Evolutionary conservation across 2,113 vertebrate genomes (phyloP).

Genomic region (Scolopax mira): DNA sequence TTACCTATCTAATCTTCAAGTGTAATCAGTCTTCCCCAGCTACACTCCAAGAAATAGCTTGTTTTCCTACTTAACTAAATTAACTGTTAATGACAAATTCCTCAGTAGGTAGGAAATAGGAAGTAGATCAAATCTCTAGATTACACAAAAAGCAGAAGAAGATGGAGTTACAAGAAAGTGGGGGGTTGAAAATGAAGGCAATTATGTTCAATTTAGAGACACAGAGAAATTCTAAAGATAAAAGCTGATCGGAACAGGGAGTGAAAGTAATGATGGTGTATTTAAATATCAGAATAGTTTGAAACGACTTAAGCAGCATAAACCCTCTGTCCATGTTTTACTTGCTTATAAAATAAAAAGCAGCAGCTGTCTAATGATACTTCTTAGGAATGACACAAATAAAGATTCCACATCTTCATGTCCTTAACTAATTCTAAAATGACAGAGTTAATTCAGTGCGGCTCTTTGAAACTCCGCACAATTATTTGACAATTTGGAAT

Average conservation of each 20-base stretch:
- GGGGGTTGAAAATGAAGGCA: slow-evolving; percentile 1
- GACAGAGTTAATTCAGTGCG: not conserved
- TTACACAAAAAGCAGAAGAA: not conserved
- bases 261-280: not conserved
- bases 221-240: slow-evolving; percentile 17
- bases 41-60: not conserved
- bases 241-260: not conserved
- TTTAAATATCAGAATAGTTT: slow-evolving; percentile 20
- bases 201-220: slow-evolving; percentile 44
- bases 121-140: not conserved
- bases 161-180: not conserved
- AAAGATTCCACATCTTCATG: not conserved
- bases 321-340: not conserved
- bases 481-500: not conserved
- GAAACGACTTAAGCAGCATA: not conserved
- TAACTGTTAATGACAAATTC: slow-evolving; percentile 7
- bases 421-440: not conserved
- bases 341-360: not conserved
- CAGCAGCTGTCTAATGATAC: not conserved
- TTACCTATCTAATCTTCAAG: not conserved
- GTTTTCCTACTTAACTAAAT: not conserved
- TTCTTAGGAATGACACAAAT: not conserved
- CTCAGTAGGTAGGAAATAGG: not conserved
- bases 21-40: not conserved
- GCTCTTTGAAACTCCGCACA: not conserved